These are phyloP conservation scores for Scotopteryx bipunctaria DNA, from an alignment of 2,888 invertebrate genomes.

Conservation along the genomic window DNA sequence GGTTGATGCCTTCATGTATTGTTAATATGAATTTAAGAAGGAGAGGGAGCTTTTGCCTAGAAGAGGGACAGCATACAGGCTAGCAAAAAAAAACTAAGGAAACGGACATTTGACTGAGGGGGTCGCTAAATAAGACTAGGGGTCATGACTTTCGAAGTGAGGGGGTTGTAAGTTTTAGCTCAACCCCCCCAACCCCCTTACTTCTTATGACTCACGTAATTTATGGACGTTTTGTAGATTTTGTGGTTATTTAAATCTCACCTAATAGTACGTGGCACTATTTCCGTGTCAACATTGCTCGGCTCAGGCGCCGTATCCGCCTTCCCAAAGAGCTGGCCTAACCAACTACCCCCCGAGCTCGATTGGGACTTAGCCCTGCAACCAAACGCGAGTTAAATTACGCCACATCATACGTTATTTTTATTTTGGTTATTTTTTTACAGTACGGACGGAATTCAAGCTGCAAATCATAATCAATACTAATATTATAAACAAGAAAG, in stretches of 20 bases:
- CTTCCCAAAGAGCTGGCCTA: slow-evolving; percentile 83
- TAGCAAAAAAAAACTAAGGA: too few species aligned
- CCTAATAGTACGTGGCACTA: slow-evolving; percentile 76
- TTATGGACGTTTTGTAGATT: not conserved
- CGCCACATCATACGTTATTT: slow-evolving; percentile 8
- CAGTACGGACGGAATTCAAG: slow-evolving; percentile 39
- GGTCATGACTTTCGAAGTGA: too few species aligned
- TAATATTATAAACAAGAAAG: not conserved
- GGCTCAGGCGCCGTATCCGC: slow-evolving; percentile 52
- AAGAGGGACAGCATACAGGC: too few species aligned
- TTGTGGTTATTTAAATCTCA: slow-evolving; percentile 51
- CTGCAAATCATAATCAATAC: slow-evolving; percentile 25
- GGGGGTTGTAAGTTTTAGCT: too few species aligned
- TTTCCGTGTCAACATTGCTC: slow-evolving; percentile 61
- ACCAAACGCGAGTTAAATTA: slow-evolving; percentile 52
- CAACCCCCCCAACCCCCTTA: too few species aligned
- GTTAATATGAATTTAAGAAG: too few species aligned
- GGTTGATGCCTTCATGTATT: too few species aligned
- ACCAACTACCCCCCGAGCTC: slow-evolving; percentile 79
- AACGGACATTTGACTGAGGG: too few species aligned
- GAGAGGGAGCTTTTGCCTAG: too few species aligned
- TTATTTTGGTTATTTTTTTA: not conserved
- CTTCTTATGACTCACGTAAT: not conserved
- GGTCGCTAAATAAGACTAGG: too few species aligned
- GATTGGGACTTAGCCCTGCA: slow-evolving; percentile 77